Conservation (phyloP, 1,140 invertebrate species). For the Zaprionus nigranus region DNA sequence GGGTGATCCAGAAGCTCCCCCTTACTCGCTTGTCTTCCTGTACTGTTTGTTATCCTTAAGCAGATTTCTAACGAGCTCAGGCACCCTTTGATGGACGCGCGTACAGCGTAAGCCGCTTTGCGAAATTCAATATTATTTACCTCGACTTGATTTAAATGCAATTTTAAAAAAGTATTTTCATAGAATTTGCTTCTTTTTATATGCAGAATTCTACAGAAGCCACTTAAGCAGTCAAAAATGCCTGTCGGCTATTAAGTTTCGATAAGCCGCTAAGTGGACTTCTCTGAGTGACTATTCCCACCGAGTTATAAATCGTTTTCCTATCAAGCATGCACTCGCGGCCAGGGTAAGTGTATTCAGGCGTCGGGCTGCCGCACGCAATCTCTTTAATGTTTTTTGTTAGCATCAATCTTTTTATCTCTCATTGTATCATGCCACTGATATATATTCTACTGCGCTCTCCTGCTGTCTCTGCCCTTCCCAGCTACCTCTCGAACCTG, state of each 20-base stretch:
- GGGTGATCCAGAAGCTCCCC: constrained; percentile 4
- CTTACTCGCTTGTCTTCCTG: background rate
- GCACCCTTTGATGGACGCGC: background rate
- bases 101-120: constrained; percentile 22
- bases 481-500: constrained; percentile 45
- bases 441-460: constrained; percentile 49
- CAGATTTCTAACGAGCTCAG: constrained; percentile 24
- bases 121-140: constrained; percentile 31
- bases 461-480: constrained; percentile 12
- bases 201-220: background rate
- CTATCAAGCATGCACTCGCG: constrained; percentile 34
- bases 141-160: constrained; percentile 26
- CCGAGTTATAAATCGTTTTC: constrained; percentile 26
- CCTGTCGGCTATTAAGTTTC: constrained; percentile 13
- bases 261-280: constrained; percentile 28
- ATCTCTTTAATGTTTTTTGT: constrained; percentile 50
- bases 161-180: constrained; percentile 8
- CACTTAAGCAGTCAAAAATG: background rate
- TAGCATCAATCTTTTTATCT: constrained; percentile 51
- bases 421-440: constrained; percentile 29
- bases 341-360: constrained; percentile 16
- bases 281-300: constrained; percentile 8
- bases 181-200: background rate
- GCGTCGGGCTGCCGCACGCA: constrained; percentile 10
- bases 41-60: constrained; percentile 9